Evolutionary conservation across 1,140 invertebrate species (phyloP).

Genomic region (Pseudachorutes palmiensis): DNA sequence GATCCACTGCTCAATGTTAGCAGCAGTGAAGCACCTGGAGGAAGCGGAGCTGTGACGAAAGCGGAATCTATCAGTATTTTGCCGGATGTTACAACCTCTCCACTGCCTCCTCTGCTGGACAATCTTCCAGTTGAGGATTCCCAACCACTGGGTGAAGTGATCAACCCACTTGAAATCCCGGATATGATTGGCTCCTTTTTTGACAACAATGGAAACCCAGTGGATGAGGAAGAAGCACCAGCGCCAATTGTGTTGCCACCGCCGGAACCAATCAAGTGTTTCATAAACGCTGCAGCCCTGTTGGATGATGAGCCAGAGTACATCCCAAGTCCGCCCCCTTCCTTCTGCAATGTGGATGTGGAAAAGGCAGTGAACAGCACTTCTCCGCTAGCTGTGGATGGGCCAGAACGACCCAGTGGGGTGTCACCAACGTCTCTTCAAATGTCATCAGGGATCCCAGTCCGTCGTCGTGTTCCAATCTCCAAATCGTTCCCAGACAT

Average conservation of each 20-base stretch:
- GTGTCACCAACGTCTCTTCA: not conserved
- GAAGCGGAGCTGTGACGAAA: too few relatives aligned
- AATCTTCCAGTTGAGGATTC: not conserved
- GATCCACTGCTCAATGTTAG: not conserved
- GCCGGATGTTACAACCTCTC: not conserved
- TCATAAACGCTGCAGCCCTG: constrained; percentile 34
- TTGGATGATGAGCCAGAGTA: constrained; percentile 17
- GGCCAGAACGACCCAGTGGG: not conserved
- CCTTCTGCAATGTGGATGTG: too few relatives aligned
- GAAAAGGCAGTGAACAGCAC: too few relatives aligned
- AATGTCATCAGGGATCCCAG: not conserved
- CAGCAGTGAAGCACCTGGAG: not conserved
- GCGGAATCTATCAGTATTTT: too few relatives aligned
- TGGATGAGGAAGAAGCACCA: constrained; percentile 13
- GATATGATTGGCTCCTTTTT: constrained; percentile 21
- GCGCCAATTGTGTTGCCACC: not conserved
- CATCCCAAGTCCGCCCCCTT: not conserved
- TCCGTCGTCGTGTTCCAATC: constrained; percentile 22
- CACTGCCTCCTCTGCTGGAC: not conserved
- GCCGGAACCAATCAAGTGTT: constrained; percentile 31
- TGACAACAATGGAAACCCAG: constrained; percentile 37
- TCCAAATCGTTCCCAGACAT: constrained; percentile 37
- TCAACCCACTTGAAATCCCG: not conserved
- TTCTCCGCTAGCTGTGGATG: too few relatives aligned
- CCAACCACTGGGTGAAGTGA: not conserved